Evolutionary conservation across 2,113 vertebrate species (phyloP).

Genomic region (Felis catus): F.catus_Fca126_mat1.0 CM031426.1:23376501-23377000

Average conservation of each 20-base stretch:
- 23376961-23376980: too few relatives aligned
- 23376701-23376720: not conserved
- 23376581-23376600: not conserved
- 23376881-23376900: not conserved
- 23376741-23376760: not conserved
- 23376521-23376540: not conserved
- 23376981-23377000: too few relatives aligned
- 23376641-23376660: not conserved
- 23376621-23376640: not conserved
- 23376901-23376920: not conserved
- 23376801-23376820: not conserved
- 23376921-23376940: too few relatives aligned
- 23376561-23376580: not conserved
- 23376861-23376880: not conserved
- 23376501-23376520: not conserved
- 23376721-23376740: not conserved
- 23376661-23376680: not conserved
- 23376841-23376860: not conserved
- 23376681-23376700: not conserved
- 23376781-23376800: not conserved
- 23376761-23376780: not conserved
- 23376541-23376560: not conserved
- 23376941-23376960: too few relatives aligned
- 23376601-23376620: not conserved
- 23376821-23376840: not conserved